Conservation (phyloP, 2,888 invertebrate species). For the Aphodius granarius region DNA sequence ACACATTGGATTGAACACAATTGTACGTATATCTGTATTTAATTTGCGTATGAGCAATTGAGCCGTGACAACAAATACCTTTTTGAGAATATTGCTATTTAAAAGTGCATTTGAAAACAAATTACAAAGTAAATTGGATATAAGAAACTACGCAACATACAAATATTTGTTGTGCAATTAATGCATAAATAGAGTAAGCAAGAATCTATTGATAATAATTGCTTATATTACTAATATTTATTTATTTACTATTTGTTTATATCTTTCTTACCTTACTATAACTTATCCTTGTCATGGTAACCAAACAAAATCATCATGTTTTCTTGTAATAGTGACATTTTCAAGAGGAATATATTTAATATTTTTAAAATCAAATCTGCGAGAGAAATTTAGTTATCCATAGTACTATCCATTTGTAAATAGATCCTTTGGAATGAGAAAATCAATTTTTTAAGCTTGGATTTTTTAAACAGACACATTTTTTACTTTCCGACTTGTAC, state of each 20-base stretch:
- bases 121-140: background rate
- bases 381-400: no score
- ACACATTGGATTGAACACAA: no score
- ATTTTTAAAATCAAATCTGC: background rate
- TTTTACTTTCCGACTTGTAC: no score
- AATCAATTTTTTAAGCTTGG: no score
- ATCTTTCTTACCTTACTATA: background rate
- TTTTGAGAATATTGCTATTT: background rate
- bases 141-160: no score
- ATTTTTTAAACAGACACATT: no score
- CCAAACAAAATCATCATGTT: background rate
- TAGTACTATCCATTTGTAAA: no score
- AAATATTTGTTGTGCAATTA: background rate
- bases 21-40: background rate
- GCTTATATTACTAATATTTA: background rate
- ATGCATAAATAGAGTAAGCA: background rate
- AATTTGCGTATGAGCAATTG: background rate
- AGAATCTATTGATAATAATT: background rate
- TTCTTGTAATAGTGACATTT: no score
- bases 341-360: no score
- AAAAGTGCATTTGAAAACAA: background rate
- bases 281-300: background rate
- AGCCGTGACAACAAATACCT: background rate
- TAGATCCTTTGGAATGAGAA: no score
- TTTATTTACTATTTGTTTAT: background rate